phyloP scores from a whole-genome alignment of 1,140 invertebrate genomes.

The Bombus sibiricus region DNA sequence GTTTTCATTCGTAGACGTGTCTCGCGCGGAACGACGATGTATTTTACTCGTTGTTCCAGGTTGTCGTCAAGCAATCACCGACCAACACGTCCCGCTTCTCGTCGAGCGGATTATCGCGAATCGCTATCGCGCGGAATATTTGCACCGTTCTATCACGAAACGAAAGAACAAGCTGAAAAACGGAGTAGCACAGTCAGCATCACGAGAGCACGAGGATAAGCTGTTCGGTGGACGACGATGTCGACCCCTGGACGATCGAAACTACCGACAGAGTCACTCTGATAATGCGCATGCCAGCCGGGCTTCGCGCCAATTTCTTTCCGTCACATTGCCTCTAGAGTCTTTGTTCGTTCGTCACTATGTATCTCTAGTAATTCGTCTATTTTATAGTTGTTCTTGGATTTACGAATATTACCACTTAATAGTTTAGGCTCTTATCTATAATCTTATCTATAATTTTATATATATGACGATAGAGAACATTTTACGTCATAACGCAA shows the following conservation, averaged over 20 bases:
- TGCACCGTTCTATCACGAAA: slow-evolving; percentile 33
- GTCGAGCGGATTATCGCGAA: too few species aligned
- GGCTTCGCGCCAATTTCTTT: slow-evolving; percentile 62
- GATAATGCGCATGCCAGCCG: slow-evolving; percentile 53
- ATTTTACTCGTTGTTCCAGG: not conserved
- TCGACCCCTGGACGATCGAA: slow-evolving; percentile 74
- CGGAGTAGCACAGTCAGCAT: slow-evolving; percentile 44
- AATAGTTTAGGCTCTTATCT: too few species aligned
- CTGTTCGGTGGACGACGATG: slow-evolving; percentile 44
- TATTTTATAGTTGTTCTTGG: not conserved
- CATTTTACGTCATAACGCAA: too few species aligned
- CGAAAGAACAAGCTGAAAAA: slow-evolving; percentile 7
- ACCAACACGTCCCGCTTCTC: too few species aligned
- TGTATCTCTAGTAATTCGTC: not conserved
- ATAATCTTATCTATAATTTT: too few species aligned
- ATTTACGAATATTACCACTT: too few species aligned
- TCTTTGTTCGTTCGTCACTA: too few species aligned
- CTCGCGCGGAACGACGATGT: not conserved
- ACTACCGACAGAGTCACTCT: slow-evolving; percentile 59
- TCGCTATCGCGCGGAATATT: not conserved
- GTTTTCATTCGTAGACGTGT: slow-evolving; percentile 3
- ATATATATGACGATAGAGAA: too few species aligned
- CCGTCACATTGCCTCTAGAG: slow-evolving; percentile 8
- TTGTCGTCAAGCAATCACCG: not conserved
- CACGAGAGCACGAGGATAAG: slow-evolving; percentile 60